phyloP scores from a whole-genome alignment of 1,140 invertebrate species.

The Drosophila albomicans region DNA sequence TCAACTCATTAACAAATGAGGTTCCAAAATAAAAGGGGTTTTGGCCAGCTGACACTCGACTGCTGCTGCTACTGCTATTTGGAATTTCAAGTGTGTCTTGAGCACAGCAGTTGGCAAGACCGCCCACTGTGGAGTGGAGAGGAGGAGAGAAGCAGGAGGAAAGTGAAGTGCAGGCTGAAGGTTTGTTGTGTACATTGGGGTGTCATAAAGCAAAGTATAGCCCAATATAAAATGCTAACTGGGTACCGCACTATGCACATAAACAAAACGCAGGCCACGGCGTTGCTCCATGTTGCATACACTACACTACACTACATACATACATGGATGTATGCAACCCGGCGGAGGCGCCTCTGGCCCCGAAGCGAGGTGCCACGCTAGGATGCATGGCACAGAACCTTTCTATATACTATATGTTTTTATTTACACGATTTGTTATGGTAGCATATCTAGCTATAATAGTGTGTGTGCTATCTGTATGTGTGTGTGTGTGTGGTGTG shows the following conservation, averaged over 20 bases:
- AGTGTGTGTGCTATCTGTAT: constrained; percentile 4
- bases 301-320: no score
- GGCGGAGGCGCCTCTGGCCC: constrained; percentile 12
- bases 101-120: constrained; percentile 42
- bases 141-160: no score
- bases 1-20: constrained; percentile 28
- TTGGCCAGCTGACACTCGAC: constrained; percentile 44
- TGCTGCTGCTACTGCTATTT: constrained; percentile 25
- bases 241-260: constrained; percentile 63
- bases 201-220: constrained; percentile 81
- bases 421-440: constrained; percentile 73
- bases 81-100: constrained; percentile 31
- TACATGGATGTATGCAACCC: background rate
- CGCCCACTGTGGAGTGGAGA: constrained; percentile 36
- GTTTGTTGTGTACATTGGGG: constrained; percentile 65
- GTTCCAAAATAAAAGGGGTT: background rate
- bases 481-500: constrained; percentile 47
- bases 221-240: constrained; percentile 77
- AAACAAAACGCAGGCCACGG: constrained; percentile 64
- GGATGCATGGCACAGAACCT: constrained; percentile 24
- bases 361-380: constrained; percentile 12
- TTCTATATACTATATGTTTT: constrained; percentile 55
- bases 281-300: constrained; percentile 15
- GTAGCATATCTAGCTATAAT: constrained; percentile 18
- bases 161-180: background rate